phyloP scores from a whole-genome alignment of 2,113 vertebrate genomes.

The Brevimyrus niger region DNA sequence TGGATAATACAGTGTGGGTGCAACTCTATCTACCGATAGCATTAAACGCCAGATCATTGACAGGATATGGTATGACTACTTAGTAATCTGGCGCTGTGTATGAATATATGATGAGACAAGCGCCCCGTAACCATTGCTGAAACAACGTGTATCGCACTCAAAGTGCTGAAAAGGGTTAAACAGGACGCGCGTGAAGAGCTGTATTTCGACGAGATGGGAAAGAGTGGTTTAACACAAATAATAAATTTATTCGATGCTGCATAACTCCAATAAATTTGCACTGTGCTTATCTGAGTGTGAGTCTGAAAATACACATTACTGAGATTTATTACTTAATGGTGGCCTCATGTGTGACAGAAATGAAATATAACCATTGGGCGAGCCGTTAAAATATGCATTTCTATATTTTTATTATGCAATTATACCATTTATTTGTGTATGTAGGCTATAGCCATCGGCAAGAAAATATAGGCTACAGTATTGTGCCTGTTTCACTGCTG shows the following conservation, averaged over 20 bases:
- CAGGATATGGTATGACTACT: not conserved
- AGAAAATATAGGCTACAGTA: not conserved
- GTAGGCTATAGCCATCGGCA: not conserved
- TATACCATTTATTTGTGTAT: not conserved
- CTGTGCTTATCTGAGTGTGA: not conserved
- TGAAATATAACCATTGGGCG: not conserved
- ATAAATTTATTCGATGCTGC: not conserved
- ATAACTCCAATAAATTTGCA: not conserved
- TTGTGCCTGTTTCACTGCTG: not conserved
- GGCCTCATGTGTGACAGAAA: not conserved
- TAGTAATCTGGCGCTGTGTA: not conserved
- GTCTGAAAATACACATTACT: not conserved
- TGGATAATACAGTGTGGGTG: slow-evolving; percentile 7
- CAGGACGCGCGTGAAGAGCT: not conserved
- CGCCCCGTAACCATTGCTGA: not conserved
- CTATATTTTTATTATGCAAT: not conserved
- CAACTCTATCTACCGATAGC: not conserved
- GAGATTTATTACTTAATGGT: not conserved
- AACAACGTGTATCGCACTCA: not conserved
- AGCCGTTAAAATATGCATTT: not conserved
- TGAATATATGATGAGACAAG: not conserved
- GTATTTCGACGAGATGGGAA: not conserved
- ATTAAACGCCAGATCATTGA: not conserved
- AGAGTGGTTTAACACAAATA: not conserved
- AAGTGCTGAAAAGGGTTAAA: not conserved